Base-by-base conservation (phyloP, 1,140 invertebrate species). In the Chironomus tepperi region DNA sequence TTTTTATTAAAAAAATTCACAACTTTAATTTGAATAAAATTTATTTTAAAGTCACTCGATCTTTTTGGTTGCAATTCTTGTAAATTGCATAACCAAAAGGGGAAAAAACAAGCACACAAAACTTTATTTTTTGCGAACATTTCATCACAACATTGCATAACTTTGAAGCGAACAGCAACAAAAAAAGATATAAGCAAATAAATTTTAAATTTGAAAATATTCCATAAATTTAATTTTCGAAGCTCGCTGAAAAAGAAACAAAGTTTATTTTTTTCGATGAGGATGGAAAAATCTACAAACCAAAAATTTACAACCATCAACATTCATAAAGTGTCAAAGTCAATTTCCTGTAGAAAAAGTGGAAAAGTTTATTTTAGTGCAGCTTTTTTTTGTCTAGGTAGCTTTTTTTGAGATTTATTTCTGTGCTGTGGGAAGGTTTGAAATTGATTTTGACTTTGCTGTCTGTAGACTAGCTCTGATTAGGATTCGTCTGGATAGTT, bases 321-420 rank as follows among this genome's bases (percentile, higher is more conserved):
- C 12, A 57, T 57, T 57, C 47, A 57, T 57, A 57, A 57, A 57
- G 47, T 57, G 12, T n/a, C 47, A 57, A 57, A 57, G 47, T 57
- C 47, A 57, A 57, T 57, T 57, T 57, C 47, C 47, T 57, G 47
- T 34, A 34, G 24, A 34, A 34, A 34, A 34, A 34, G 24, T 34
- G 24, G 24, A 34, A 34, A 34, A 34, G 24, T 34, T 34, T 34
- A 1, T 57, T 57, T 57, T 57, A 5, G 12, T n/a, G n/a, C 12
- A 57, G n/a, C 10, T 57, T 57, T 57, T 57, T 57, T 57, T n/a
- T 57, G n/a, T n/a, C 47, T 57, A n/a, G 5, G 10, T n/a, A 57
- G n/a, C 2, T 47, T 57, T 57, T 57, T 57, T 57, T 15, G 12
- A 12, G n/a, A 57, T 57, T 57, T 57, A 34, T 34, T 34, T 1